These are phyloP conservation scores for Nothobranchius kuhntae DNA, from an alignment of 2,113 vertebrate genomes.

Conservation along the genomic window DNA sequence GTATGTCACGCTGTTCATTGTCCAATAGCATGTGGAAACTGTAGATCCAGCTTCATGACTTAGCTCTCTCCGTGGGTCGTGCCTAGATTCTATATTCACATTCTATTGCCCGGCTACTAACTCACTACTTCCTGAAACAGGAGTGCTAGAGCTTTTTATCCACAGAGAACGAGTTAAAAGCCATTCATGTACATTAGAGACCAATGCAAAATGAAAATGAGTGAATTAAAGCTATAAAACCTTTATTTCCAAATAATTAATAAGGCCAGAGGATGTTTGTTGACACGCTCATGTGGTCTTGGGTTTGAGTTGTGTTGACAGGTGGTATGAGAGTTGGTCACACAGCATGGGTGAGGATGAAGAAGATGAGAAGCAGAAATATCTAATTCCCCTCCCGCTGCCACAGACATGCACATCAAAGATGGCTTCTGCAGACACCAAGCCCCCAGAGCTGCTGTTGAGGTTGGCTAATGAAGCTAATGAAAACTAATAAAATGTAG, in stretches of 20 bases:
- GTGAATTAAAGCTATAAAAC: background rate
- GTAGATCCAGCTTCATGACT: too few species aligned
- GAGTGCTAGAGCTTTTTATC: too few species aligned
- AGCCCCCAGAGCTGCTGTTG: constrained; percentile 35
- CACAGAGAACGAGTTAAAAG: too few species aligned
- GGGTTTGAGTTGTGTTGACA: constrained; percentile 40
- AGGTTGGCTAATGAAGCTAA: constrained; percentile 25
- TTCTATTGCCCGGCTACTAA: too few species aligned
- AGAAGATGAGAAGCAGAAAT: constrained; percentile 36
- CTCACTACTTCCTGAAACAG: too few species aligned
- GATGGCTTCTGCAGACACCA: constrained; percentile 25
- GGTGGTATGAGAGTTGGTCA: constrained; percentile 55
- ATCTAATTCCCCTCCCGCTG: constrained; percentile 64
- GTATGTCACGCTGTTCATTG: too few species aligned
- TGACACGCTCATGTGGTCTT: background rate
- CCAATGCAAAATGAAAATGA: too few species aligned
- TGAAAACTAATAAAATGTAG: constrained; percentile 33
- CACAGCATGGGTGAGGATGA: constrained; percentile 60
- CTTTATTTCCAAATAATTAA: background rate
- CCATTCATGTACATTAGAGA: too few species aligned
- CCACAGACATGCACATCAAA: constrained; percentile 50
- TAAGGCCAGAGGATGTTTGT: background rate
- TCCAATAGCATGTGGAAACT: too few species aligned
- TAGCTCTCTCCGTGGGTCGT: too few species aligned
- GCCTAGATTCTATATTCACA: too few species aligned